A percentile compares a stretch with the other conserved stretches of the same genome.
Evolutionary conservation across 2,113 vertebrate species (phyloP).

Genomic region (Oncorhynchus nerka): DNA sequence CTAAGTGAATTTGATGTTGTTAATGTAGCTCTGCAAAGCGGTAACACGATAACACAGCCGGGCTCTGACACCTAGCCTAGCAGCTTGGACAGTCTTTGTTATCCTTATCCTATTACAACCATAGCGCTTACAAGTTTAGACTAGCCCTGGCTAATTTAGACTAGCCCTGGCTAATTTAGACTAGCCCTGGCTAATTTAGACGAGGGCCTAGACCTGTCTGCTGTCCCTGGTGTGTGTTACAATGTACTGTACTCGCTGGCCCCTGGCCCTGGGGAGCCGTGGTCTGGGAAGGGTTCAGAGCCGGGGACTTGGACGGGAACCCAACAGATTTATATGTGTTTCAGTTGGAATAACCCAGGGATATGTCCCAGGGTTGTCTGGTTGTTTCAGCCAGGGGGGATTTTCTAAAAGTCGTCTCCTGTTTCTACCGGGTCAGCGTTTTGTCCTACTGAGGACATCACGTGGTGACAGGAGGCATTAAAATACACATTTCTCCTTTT

Average conservation of each 20-base stretch:
- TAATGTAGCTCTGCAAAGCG: conserved; percentile 33
- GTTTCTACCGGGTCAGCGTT: conserved; percentile 75
- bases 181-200: conserved; percentile 8
- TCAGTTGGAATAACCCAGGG: conserved; percentile 67
- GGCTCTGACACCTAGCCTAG: conserved; percentile 35
- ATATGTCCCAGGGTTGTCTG: conserved; percentile 56
- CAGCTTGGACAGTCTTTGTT: conserved; percentile 45
- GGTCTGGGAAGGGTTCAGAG: conserved; percentile 24
- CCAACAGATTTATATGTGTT: conserved; percentile 74
- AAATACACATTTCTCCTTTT: conserved; percentile 53
- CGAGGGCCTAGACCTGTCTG: conserved; percentile 5
- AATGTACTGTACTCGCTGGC: conserved; percentile 27
- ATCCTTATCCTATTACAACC: not conserved
- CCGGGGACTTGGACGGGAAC: conserved; percentile 64
- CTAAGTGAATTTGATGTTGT: not conserved
- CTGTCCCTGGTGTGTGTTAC: conserved; percentile 25
- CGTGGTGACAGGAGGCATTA: conserved; percentile 72
- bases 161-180: too few relatives aligned
- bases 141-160: too few relatives aligned
- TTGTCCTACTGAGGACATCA: conserved; percentile 71
- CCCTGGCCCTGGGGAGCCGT: too few relatives aligned
- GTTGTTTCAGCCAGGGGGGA: conserved; percentile 43
- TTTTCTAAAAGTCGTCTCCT: conserved; percentile 70
- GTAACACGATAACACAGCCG: conserved; percentile 23
- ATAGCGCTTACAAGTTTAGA: conserved; percentile 30